Base-by-base conservation (phyloP, 2,113 vertebrate species). In the Orthonyx spaldingii region DNA sequence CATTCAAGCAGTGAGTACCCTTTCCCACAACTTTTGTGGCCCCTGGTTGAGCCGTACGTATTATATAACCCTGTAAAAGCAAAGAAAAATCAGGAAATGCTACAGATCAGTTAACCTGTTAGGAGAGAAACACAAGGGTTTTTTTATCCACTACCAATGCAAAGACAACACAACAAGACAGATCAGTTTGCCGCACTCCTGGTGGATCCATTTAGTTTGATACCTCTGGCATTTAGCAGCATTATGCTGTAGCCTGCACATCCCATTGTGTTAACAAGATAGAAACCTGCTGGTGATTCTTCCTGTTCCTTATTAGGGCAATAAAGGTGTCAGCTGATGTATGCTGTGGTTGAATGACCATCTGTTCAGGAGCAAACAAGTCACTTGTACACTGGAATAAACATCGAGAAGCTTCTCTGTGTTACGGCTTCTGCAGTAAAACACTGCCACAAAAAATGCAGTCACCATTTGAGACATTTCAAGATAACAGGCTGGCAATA, bases 321-420 rank as follows among this genome's bases (percentile, higher is more conserved):
- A 93, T 96, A 94, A 95, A 93, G 9, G 42, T 92, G 28, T 78
- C 87, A 96, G 85, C 28, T 60, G 61, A 83, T 81, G 50, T 44
- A 66, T 4, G 4, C 32, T 86, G 74, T 65, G 72, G 59, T 89
- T 92, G 42, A 52, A 70, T 3, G 11, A 66, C 89, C 94, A 96
- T 97, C 93, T 97, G 86, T 89, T 96, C 91, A 50, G 78, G 57
- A 81, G 69, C 94, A 96, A 95, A 95, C n/a, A 96, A 91, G 72
- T 79, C 56, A 56, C 14, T 91, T 74, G 66, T 84, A 82, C 1
- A 21, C 35, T 24, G 70, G 90, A 78, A 75, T 66, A 95, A 91
- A 70, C 78, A 47, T 42, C 1, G 3, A 83, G 74, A 95, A 91
- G 3, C 50, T 90, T 91, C 59, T 91, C 44, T 16, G 24, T 59